Conservation (phyloP, 2,888 invertebrate genomes). For the Coleophora deauratella region DNA sequence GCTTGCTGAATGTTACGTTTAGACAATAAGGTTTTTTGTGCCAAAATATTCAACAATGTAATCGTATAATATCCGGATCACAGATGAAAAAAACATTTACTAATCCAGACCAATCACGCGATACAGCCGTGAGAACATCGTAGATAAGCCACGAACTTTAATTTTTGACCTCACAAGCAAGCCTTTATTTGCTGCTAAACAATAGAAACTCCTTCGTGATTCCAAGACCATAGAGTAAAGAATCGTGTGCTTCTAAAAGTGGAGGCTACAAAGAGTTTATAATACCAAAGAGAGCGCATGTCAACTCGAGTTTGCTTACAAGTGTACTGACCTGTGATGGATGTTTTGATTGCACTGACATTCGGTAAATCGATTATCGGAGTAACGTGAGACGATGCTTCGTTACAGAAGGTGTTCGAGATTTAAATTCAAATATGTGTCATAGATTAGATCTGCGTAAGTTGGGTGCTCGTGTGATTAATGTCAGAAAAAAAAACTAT, state of each 20-base stretch:
- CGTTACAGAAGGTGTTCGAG: conserved; percentile 9
- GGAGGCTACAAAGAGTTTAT: neutral
- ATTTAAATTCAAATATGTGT: too few relatives aligned
- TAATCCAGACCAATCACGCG: conserved; percentile 4
- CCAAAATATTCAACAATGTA: too few relatives aligned
- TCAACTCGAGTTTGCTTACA: conserved; percentile 60
- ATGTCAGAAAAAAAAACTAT: too few relatives aligned
- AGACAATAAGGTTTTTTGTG: too few relatives aligned
- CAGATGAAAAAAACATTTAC: neutral
- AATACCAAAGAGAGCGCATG: conserved; percentile 50
- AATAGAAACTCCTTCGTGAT: too few relatives aligned
- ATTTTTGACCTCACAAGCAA: conserved; percentile 50
- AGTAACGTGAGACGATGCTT: conserved; percentile 57
- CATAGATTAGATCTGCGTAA: too few relatives aligned
- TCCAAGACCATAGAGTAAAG: neutral
- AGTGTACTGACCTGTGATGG: conserved; percentile 67
- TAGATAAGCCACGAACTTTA: conserved; percentile 50
- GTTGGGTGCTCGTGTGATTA: too few relatives aligned
- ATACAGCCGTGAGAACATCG: conserved; percentile 59
- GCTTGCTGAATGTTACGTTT: too few relatives aligned
- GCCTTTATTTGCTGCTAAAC: conserved; percentile 18
- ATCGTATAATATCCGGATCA: too few relatives aligned
- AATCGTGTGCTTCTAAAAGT: neutral
- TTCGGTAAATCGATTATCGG: conserved; percentile 68
- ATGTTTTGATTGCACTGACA: conserved; percentile 71